Percentiles rank a stretch among this genome's conserved stretches.
These are phyloP conservation scores for Danio albolineatus DNA, from an alignment of 2,797 vertebrate species.

Conservation along the genomic window DNA sequence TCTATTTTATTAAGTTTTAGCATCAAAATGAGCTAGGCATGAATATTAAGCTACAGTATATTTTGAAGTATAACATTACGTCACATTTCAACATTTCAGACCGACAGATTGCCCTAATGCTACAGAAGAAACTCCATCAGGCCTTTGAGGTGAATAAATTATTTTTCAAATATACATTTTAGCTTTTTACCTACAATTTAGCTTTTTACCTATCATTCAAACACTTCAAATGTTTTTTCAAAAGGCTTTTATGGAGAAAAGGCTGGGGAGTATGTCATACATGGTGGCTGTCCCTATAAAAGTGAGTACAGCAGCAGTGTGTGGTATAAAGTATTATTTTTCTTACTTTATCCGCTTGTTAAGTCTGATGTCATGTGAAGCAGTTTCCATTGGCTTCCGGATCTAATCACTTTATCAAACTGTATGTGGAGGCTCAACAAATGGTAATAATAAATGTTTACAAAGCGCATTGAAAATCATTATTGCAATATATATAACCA, in stretches of 20 bases:
- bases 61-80: too few relatives aligned
- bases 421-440: too few relatives aligned
- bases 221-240: not conserved
- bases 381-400: too few relatives aligned
- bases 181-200: too few relatives aligned
- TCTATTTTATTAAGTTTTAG: not conserved
- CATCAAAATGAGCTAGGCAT: not conserved
- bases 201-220: not conserved
- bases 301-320: too few relatives aligned
- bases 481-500: too few relatives aligned
- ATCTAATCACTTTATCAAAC: too few relatives aligned
- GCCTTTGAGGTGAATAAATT: slow-evolving; percentile 74
- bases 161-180: not conserved
- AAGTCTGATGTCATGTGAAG: too few relatives aligned
- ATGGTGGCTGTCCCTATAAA: slow-evolving; percentile 75
- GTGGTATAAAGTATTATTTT: too few relatives aligned
- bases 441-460: too few relatives aligned
- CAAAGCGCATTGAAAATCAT: too few relatives aligned
- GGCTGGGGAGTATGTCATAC: slow-evolving; percentile 74
- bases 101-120: slow-evolving; percentile 79
- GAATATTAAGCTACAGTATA: not conserved
- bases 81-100: slow-evolving; percentile 71
- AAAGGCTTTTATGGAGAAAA: slow-evolving; percentile 75
- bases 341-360: too few relatives aligned
- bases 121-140: slow-evolving; percentile 79